Percentiles rank a stretch among this genome's conserved stretches.
Evolutionary conservation across 2,113 vertebrate genomes (phyloP).

Genomic region (Nothoprocta pentlandii): DNA sequence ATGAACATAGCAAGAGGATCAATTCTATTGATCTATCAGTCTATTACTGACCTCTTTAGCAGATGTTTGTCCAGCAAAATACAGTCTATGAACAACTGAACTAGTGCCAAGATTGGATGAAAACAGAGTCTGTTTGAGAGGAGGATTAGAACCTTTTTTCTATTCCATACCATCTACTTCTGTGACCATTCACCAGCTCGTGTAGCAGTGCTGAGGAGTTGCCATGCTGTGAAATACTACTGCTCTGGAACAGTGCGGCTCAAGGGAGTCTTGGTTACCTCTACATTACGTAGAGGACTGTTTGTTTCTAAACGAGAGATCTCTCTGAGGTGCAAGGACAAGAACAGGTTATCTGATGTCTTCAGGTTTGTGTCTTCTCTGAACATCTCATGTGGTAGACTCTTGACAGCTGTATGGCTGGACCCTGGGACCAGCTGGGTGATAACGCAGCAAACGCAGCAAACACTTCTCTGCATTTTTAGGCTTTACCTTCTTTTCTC

Average conservation of each 20-base stretch:
- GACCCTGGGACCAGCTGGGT: not conserved
- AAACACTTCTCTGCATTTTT: not conserved
- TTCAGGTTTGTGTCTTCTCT: not conserved
- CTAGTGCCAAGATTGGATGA: not conserved
- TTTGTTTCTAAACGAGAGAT: not conserved
- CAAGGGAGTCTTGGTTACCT: fast-evolving
- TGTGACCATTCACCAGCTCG: not conserved
- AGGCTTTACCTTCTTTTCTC: not conserved
- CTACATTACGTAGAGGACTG: fast-evolving
- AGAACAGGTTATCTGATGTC: not conserved
- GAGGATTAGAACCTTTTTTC: not conserved
- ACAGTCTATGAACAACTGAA: not conserved
- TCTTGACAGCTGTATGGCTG: not conserved
- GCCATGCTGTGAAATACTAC: fast-evolving
- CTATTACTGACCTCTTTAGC: not conserved
- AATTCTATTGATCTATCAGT: not conserved
- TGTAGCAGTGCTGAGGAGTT: not conserved
- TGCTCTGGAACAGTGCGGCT: not conserved
- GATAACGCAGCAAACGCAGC: not conserved
- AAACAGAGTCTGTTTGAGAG: not conserved
- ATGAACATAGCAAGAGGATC: not conserved
- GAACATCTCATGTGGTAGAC: not conserved
- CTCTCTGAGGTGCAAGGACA: not conserved
- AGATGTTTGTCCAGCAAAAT: not conserved
- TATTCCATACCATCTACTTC: not conserved